Conservation (phyloP, 2,797 vertebrate genomes). For the Alauda arvensis region DNA sequence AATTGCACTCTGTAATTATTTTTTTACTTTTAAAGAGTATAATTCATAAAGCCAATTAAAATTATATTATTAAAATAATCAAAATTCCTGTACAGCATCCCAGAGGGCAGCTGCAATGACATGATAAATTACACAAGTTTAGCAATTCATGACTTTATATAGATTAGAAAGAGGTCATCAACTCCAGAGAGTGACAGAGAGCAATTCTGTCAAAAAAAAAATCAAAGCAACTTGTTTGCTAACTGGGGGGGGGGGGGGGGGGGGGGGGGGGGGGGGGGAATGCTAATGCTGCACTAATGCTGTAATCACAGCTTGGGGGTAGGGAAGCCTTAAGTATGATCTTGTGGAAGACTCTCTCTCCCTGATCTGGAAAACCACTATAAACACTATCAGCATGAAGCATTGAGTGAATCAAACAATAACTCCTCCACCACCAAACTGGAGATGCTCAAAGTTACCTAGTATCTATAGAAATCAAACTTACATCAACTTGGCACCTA, state of each 20-base stretch:
- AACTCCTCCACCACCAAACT: neutral
- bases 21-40: constrained; percentile 6
- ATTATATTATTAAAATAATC: constrained; percentile 22
- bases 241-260: accelerated
- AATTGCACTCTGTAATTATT: neutral
- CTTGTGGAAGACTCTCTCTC: neutral
- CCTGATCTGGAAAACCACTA: neutral
- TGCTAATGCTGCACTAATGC: neutral
- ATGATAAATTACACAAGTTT: neutral
- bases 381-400: neutral
- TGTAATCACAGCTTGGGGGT: neutral
- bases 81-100: neutral
- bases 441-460: neutral
- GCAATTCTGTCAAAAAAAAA: neutral
- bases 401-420: neutral
- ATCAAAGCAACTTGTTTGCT: neutral
- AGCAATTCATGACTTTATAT: neutral
- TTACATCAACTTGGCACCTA: neutral
- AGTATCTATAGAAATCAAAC: neutral
- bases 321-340: neutral
- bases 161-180: neutral
- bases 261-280: neutral
- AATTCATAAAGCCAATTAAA: constrained; percentile 31
- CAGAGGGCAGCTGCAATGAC: neutral
- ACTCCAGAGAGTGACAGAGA: neutral